Evolutionary conservation across 2,113 vertebrate species (phyloP), one percentile per base, ranked within the genome.

Genomic region (Bufo bufo): DNA sequence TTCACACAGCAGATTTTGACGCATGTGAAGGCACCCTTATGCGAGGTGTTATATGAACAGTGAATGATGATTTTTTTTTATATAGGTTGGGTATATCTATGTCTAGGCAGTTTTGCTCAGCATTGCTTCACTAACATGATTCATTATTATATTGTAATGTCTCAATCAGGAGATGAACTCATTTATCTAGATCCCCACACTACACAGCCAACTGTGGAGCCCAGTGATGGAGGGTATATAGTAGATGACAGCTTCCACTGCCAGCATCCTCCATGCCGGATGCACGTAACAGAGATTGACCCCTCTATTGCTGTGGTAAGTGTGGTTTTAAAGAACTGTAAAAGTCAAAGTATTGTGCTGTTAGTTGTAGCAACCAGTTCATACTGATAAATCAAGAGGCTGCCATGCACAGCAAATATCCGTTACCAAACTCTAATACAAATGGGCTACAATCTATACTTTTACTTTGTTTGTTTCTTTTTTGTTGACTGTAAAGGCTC

Each of bases 151-250:
- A 43, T 45, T 81, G 23, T 59, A 20, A 75, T 75, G 14, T 81
- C 16, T 71, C 7, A 43, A 72, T 14, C 92, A 99, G 98, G 97
- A 66, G 97, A 98, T 90, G 98, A 99, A 81, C 96, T 99, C 81
- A 97, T 99, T 90, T 99, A 98, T 91, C 93, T 99, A 92, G 98
- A 99, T 89, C 98, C 98, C 1, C 98, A 99, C 91, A 99, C 98
- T 8, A 98, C 98, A 0, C 98, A 99, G 94, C 95, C 96, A 0
- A 95, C 96, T 0, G 96, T 99, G 93, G 97, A 98, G 89, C 92
- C 95, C 0, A 81, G 80, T 0, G 96, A 96, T 56, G 90, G 95
- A 4, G 77, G 94, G 88, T 92, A 93, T 65, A 92, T 99, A 77
- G 95, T 95, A 0, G 98, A 99, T 0, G 97, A 99, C 49, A 97